Evolutionary conservation across 2,113 vertebrate genomes (phyloP).

Genomic region (Pheucticus melanocephalus): DNA sequence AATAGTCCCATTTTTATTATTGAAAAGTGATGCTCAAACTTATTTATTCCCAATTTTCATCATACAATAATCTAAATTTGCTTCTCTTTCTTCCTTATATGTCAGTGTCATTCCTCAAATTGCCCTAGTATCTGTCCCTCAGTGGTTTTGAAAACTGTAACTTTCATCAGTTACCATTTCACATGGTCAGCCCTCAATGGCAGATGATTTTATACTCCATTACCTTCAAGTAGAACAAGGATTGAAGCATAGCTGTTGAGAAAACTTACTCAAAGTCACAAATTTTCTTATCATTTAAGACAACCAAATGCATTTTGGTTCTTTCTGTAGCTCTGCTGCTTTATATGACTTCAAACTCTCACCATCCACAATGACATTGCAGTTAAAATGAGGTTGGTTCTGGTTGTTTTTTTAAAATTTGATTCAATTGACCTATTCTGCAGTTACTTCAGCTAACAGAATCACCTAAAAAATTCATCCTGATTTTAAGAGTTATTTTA

Average conservation of each 20-base stretch:
- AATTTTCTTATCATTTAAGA: slow-evolving; percentile 61
- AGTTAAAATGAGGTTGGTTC: slow-evolving; percentile 14
- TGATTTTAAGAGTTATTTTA: slow-evolving; percentile 56
- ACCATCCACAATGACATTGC: slow-evolving; percentile 36
- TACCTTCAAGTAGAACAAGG: slow-evolving; percentile 68
- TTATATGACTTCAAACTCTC: slow-evolving; percentile 48
- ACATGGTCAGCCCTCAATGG: slow-evolving; percentile 26
- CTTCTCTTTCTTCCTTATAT: not conserved
- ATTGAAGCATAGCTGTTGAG: slow-evolving; percentile 56
- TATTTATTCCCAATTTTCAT: not conserved
- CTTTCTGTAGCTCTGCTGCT: slow-evolving; percentile 10
- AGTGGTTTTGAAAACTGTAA: slow-evolving; percentile 55
- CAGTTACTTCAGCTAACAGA: slow-evolving; percentile 7
- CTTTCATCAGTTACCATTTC: slow-evolving; percentile 61
- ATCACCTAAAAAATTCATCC: slow-evolving; percentile 55
- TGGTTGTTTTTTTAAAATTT: not conserved
- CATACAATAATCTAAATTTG: not conserved
- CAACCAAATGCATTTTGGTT: not conserved
- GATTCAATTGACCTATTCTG: slow-evolving; percentile 58
- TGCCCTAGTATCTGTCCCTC: slow-evolving; percentile 16
- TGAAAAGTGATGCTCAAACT: not conserved
- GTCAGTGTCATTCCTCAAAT: slow-evolving; percentile 29
- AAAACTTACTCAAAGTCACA: slow-evolving; percentile 53
- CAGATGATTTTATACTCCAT: slow-evolving; percentile 73
- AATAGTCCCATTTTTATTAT: not conserved